Evolutionary conservation across 2,113 vertebrate genomes (phyloP).

Genomic region (Solenodon paradoxus): DNA sequence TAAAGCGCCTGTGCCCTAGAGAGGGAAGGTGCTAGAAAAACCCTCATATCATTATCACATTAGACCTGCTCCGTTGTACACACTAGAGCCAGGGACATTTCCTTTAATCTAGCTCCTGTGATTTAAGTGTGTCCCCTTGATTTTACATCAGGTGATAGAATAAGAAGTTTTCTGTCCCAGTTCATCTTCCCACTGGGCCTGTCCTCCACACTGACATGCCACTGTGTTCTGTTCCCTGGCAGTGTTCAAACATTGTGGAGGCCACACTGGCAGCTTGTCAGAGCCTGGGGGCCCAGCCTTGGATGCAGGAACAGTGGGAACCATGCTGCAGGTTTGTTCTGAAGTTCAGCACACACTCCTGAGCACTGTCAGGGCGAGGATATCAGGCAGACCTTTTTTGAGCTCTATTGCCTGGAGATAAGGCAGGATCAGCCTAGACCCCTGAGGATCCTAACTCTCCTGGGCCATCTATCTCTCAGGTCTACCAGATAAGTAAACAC

Average conservation of each 20-base stretch:
- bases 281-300: neutral
- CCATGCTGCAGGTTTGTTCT: neutral
- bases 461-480: neutral
- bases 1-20: neutral
- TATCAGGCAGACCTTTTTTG: neutral
- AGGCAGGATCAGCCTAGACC: neutral
- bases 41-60: slow-evolving; percentile 22
- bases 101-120: slow-evolving; percentile 57
- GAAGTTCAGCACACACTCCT: neutral
- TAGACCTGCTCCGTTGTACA: neutral
- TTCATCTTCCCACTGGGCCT: slow-evolving; percentile 35
- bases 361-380: neutral
- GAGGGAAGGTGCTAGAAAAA: slow-evolving; percentile 39
- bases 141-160: slow-evolving; percentile 60
- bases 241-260: neutral
- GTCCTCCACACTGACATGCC: neutral
- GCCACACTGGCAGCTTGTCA: neutral
- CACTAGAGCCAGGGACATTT: neutral
- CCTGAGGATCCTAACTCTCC: neutral
- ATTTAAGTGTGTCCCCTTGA: slow-evolving; percentile 50
- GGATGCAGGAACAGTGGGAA: neutral
- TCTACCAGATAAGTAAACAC: neutral
- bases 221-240: neutral
- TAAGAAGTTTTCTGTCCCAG: slow-evolving; percentile 23
- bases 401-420: neutral